phyloP scores from a whole-genome alignment of 2,888 invertebrate species.

The Lycia hirtaria region DNA sequence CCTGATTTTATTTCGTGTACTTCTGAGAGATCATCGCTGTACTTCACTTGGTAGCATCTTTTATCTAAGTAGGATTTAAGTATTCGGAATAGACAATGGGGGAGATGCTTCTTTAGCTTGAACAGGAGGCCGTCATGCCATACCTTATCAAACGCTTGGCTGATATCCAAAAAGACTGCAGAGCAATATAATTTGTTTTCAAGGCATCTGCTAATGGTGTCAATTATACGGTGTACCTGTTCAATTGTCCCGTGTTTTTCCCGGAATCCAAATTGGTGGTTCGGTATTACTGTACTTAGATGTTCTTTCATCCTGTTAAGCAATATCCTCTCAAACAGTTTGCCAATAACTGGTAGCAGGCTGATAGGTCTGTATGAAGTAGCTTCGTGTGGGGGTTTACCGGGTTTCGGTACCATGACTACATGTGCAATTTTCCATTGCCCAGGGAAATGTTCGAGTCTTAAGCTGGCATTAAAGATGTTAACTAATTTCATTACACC shows the following conservation, averaged over 20 bases:
- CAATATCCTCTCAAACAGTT: slow-evolving; percentile 22
- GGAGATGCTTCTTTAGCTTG: slow-evolving; percentile 28
- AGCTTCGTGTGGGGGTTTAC: slow-evolving; percentile 14
- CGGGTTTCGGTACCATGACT: slow-evolving; percentile 21
- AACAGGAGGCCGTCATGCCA: slow-evolving; percentile 35
- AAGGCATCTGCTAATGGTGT: slow-evolving; percentile 9
- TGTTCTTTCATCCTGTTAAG: slow-evolving; percentile 10
- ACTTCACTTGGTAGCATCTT: slow-evolving; percentile 20
- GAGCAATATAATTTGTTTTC: slow-evolving; percentile 18
- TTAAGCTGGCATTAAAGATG: slow-evolving; percentile 14
- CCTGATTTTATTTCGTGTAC: background rate
- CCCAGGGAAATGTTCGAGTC: slow-evolving; percentile 9
- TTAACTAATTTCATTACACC: background rate
- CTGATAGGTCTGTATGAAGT: slow-evolving; percentile 25
- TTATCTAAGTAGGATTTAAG: slow-evolving; percentile 27
- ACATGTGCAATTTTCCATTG: slow-evolving; percentile 23
- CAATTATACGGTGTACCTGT: slow-evolving; percentile 11
- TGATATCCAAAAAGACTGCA: slow-evolving; percentile 17
- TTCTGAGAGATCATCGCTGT: too few species aligned
- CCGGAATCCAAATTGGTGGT: slow-evolving; percentile 28
- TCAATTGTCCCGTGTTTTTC: background rate
- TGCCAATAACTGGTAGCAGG: slow-evolving; percentile 22
- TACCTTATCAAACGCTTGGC: slow-evolving; percentile 43
- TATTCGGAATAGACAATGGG: slow-evolving; percentile 8
- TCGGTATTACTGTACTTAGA: slow-evolving; percentile 8